These are phyloP conservation scores for Corydoras sp. DNA, from an alignment of 2,113 vertebrate genomes.

Conservation along the genomic window DNA sequence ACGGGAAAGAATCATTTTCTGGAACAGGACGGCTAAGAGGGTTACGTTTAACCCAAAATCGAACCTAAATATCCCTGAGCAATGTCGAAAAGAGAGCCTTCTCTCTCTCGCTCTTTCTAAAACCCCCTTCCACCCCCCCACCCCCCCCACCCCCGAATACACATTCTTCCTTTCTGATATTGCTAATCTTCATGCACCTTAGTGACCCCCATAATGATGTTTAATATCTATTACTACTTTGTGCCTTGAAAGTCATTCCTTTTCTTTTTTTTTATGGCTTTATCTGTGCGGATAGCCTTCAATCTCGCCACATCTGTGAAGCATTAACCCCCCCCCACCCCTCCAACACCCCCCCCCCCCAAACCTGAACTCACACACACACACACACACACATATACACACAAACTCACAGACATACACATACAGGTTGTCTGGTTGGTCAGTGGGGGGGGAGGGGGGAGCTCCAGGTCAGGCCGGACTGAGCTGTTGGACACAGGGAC, in stretches of 20 bases:
- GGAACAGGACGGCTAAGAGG: conserved; percentile 78
- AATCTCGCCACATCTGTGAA: conserved; percentile 26
- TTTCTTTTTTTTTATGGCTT: not conserved
- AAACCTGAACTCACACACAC: not conserved
- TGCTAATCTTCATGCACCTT: conserved; percentile 51
- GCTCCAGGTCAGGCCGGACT: conserved; percentile 63
- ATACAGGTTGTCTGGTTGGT: conserved; percentile 37
- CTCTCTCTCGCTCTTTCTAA: conserved; percentile 34
- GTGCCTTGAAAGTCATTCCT: conserved; percentile 17
- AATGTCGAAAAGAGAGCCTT: conserved; percentile 31
- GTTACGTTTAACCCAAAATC: conserved; percentile 89
- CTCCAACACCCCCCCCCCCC: conserved; percentile 49
- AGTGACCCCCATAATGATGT: conserved; percentile 52
- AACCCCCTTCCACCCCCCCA: conserved; percentile 50
- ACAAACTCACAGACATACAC: conserved; percentile 4
- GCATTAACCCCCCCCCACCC: conserved; percentile 9
- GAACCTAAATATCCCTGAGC: conserved; percentile 82
- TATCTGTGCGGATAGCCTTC: conserved; percentile 17
- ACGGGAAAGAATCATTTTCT: conserved; percentile 64
- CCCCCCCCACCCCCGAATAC: not conserved
- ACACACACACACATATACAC: conserved; percentile 49
- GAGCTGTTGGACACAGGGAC: conserved; percentile 52
- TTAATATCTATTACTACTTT: conserved; percentile 74
- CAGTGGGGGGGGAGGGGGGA: conserved; percentile 59
- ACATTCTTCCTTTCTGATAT: conserved; percentile 52